Percentiles rank a stretch among this genome's conserved stretches.
phyloP scores from a whole-genome alignment of 2,888 invertebrate species.

The Leucophenga maculata region DNA sequence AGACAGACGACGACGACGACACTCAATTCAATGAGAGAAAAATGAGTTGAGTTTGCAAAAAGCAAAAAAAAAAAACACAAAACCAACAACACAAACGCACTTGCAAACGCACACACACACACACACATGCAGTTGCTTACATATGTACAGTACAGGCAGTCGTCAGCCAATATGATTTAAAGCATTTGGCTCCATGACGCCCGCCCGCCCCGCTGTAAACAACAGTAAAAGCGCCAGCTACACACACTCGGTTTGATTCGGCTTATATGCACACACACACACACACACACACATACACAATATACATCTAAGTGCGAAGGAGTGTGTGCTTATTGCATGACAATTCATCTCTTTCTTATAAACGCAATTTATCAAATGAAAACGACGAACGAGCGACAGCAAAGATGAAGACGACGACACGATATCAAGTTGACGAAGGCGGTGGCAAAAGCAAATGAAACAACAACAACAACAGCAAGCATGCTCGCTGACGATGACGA shows the following conservation, averaged over 20 bases:
- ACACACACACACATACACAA: constrained; percentile 34
- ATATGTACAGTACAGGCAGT: not conserved
- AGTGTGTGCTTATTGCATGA: constrained; percentile 60
- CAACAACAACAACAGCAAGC: not conserved
- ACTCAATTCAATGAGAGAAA: constrained; percentile 48
- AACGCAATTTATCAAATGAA: constrained; percentile 71
- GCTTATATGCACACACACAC: constrained; percentile 41
- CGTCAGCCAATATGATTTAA: constrained; percentile 66
- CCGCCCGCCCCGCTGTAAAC: not conserved
- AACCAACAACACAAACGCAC: constrained; percentile 18
- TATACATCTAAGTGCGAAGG: constrained; percentile 5
- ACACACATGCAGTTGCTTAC: constrained; percentile 1
- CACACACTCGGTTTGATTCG: not conserved
- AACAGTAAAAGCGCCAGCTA: constrained; percentile 8
- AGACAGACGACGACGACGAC: constrained; percentile 31
- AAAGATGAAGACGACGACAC: constrained; percentile 66
- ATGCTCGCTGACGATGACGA: not conserved
- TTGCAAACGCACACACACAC: too few species aligned
- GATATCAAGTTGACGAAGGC: constrained; percentile 62
- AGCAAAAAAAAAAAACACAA: constrained; percentile 39
- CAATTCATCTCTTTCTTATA: constrained; percentile 72
- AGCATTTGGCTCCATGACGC: constrained; percentile 40
- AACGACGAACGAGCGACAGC: constrained; percentile 69
- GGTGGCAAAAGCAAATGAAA: constrained; percentile 36
- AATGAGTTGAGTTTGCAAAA: constrained; percentile 42